These are phyloP conservation scores for Ptychobarbus kaznakovi DNA, from an alignment of 2,797 vertebrate species.

Conservation along the genomic window DNA sequence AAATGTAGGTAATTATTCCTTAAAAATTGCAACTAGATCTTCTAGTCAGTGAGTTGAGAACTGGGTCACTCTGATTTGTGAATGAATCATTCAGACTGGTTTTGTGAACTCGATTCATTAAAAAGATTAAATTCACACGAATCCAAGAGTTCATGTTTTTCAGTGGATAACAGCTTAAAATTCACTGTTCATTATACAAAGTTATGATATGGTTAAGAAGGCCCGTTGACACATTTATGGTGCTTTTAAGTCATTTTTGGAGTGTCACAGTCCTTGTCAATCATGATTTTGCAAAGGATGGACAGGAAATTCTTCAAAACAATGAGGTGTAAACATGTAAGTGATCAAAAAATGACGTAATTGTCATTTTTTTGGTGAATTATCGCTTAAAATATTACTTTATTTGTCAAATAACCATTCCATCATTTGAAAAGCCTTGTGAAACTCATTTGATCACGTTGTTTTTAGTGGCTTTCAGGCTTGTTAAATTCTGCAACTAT, in stretches of 20 bases:
- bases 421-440: conserved; percentile 60
- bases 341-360: background rate
- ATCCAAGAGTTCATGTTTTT: background rate
- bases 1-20: background rate
- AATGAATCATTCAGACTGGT: background rate
- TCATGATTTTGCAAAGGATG: background rate
- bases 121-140: background rate
- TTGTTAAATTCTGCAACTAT: conserved; percentile 44
- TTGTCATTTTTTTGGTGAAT: no score
- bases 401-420: background rate
- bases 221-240: background rate
- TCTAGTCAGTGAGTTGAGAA: background rate
- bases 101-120: background rate
- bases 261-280: background rate
- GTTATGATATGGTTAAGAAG: background rate
- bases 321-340: background rate
- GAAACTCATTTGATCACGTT: conserved; percentile 57
- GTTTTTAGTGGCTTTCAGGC: conserved; percentile 62
- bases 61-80: background rate
- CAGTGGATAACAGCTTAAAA: background rate
- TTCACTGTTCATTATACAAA: background rate
- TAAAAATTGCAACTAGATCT: no score
- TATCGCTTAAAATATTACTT: background rate
- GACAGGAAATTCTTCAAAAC: background rate
- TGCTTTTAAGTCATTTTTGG: background rate